phyloP scores from a whole-genome alignment of 1,140 invertebrate species.

The Drosophila leontia region DNA sequence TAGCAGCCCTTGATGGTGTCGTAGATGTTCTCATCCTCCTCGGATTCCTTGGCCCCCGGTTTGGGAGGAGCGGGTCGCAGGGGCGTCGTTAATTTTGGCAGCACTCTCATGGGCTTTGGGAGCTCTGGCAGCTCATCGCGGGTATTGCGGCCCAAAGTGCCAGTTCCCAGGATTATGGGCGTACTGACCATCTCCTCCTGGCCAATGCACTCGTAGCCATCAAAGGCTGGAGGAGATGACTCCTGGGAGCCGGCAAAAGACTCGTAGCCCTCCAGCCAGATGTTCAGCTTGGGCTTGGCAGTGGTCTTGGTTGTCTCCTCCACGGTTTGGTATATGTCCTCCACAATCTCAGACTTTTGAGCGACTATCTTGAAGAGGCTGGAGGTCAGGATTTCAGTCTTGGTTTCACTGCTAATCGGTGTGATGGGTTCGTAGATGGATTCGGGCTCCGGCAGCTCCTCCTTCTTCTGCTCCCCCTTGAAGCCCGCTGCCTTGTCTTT shows the following conservation, averaged over 20 bases:
- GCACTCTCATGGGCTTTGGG: constrained; percentile 75
- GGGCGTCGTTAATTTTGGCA: constrained; percentile 57
- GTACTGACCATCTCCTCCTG: constrained; percentile 24
- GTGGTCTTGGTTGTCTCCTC: constrained; percentile 50
- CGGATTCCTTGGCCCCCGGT: constrained; percentile 55
- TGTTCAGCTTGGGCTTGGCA: constrained; percentile 25
- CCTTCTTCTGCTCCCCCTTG: background rate
- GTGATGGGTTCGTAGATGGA: constrained; percentile 78
- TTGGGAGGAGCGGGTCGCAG: constrained; percentile 61
- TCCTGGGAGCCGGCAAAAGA: constrained; percentile 73
- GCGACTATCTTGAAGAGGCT: constrained; percentile 59
- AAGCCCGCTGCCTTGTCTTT: constrained; percentile 7
- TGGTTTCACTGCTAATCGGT: constrained; percentile 40
- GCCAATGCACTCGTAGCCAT: constrained; percentile 78
- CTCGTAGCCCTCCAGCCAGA: constrained; percentile 77
- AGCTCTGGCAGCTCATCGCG: constrained; percentile 74
- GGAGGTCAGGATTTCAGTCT: constrained; percentile 66
- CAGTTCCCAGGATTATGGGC: constrained; percentile 20
- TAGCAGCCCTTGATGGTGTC: constrained; percentile 87
- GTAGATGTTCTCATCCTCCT: constrained; percentile 86
- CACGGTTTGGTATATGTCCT: constrained; percentile 78
- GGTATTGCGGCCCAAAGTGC: constrained; percentile 70
- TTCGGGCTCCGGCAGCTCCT: constrained; percentile 26
- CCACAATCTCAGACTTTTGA: constrained; percentile 24
- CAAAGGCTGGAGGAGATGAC: constrained; percentile 14